phyloP scores from a whole-genome alignment of 1,140 invertebrate genomes.

The Araneus ventricosus region DNA sequence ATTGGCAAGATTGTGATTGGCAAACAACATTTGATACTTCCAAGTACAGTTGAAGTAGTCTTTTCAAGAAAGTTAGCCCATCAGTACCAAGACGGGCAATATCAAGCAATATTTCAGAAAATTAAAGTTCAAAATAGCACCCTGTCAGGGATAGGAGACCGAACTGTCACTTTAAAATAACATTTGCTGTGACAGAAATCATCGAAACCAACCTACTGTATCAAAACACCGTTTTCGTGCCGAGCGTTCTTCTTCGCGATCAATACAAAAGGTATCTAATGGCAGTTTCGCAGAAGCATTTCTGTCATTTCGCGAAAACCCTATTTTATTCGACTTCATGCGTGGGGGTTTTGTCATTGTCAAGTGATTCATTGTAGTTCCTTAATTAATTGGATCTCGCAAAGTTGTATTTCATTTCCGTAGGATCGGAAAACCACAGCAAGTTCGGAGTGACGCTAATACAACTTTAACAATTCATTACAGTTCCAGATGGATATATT shows the following conservation, averaged over 20 bases:
- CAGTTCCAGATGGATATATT: too few relatives aligned
- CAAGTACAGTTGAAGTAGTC: background rate
- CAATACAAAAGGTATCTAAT: background rate
- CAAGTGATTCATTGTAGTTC: constrained; percentile 16
- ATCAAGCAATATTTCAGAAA: background rate
- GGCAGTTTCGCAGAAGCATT: background rate
- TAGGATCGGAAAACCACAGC: background rate
- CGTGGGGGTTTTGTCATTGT: background rate
- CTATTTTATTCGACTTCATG: background rate
- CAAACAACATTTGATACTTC: too few relatives aligned
- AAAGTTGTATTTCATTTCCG: background rate
- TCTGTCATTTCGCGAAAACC: background rate
- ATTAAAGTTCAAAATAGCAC: constrained; percentile 1
- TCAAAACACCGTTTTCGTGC: constrained; percentile 8
- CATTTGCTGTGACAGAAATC: constrained; percentile 19
- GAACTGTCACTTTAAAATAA: constrained; percentile 23
- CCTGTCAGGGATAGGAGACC: constrained; percentile 10
- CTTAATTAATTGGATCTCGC: constrained; percentile 9
- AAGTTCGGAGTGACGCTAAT: too few relatives aligned
- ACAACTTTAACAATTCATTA: too few relatives aligned
- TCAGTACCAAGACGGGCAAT: background rate
- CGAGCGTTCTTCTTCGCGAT: background rate
- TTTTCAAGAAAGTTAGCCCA: background rate
- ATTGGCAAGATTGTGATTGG: too few relatives aligned
- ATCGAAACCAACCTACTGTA: background rate